Evolutionary conservation across 1,140 invertebrate species (phyloP).

Genomic region (Sarcophaga bullata): DNA sequence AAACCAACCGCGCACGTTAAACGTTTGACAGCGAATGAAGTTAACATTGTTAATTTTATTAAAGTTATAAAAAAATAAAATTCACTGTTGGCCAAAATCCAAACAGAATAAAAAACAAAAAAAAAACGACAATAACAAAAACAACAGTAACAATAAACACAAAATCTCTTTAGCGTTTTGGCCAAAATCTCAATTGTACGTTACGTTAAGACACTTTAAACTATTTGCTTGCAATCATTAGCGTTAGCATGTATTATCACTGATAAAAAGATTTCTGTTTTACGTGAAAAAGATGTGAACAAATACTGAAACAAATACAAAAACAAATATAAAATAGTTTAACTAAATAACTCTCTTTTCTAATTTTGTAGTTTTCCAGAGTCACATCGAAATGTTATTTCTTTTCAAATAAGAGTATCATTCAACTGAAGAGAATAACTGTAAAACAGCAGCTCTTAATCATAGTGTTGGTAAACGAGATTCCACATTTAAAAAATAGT

Average conservation of each 20-base stretch:
- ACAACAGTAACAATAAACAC: not conserved
- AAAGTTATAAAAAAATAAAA: constrained; percentile 7
- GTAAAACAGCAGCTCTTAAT: constrained; percentile 3
- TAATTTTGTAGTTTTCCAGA: not conserved
- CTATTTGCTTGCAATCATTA: not conserved
- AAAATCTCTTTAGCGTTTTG: not conserved
- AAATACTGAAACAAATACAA: not conserved
- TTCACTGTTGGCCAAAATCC: constrained; percentile 23
- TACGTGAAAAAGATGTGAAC: not conserved
- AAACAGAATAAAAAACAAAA: not conserved
- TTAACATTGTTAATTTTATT: constrained; percentile 22
- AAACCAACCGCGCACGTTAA: constrained; percentile 28
- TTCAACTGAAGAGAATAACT: not conserved
- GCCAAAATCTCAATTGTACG: not conserved
- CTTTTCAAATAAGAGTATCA: not conserved
- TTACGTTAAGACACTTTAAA: not conserved
- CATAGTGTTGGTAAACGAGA: not conserved
- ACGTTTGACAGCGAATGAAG: constrained; percentile 24
- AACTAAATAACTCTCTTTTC: no score
- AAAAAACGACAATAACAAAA: not conserved
- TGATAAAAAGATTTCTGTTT: not conserved
- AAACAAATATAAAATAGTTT: no score
- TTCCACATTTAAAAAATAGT: no score
- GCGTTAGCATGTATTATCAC: not conserved
- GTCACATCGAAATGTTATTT: no score